A percentile compares a stretch with the other conserved stretches of the same genome.
These are phyloP conservation scores for Corythoichthys haematopterus DNA, from an alignment of 2,113 vertebrate genomes.

Conservation along the genomic window DNA sequence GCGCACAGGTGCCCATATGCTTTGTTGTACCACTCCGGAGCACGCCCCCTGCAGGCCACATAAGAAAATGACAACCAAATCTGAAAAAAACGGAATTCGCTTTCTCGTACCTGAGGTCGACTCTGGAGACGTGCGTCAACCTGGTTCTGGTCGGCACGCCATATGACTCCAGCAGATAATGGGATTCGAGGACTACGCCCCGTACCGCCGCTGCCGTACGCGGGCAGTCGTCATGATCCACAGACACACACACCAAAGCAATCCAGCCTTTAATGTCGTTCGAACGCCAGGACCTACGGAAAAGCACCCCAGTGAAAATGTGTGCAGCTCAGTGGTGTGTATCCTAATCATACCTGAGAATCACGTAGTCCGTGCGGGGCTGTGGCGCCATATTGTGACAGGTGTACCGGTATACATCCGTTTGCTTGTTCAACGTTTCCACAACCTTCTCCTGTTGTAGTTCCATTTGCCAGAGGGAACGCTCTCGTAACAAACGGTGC, in stretches of 20 bases:
- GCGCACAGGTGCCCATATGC: constrained; percentile 88
- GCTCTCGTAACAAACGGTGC: constrained; percentile 87
- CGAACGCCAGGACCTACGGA: constrained; percentile 84
- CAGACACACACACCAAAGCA: constrained; percentile 81
- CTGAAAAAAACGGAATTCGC: neutral
- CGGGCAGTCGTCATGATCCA: constrained; percentile 84
- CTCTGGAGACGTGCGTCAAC: constrained; percentile 88
- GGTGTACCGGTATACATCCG: constrained; percentile 89
- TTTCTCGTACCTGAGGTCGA: constrained; percentile 81
- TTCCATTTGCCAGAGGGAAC: constrained; percentile 87
- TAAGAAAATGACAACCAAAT: neutral
- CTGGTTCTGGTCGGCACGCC: constrained; percentile 81
- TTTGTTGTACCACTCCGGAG: constrained; percentile 97
- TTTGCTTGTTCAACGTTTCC: constrained; percentile 86
- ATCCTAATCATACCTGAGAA: constrained; percentile 79
- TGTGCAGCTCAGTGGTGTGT: no score
- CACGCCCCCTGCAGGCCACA: constrained; percentile 78
- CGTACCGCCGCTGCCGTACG: constrained; percentile 79
- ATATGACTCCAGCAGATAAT: constrained; percentile 89
- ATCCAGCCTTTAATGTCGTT: constrained; percentile 86
- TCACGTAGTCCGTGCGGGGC: constrained; percentile 85
- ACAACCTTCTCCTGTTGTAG: constrained; percentile 88
- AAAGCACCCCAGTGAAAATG: neutral
- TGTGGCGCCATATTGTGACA: constrained; percentile 88
- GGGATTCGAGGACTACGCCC: constrained; percentile 84